phyloP scores from a whole-genome alignment of 2,888 invertebrate genomes.

The Idaea aversata region DNA sequence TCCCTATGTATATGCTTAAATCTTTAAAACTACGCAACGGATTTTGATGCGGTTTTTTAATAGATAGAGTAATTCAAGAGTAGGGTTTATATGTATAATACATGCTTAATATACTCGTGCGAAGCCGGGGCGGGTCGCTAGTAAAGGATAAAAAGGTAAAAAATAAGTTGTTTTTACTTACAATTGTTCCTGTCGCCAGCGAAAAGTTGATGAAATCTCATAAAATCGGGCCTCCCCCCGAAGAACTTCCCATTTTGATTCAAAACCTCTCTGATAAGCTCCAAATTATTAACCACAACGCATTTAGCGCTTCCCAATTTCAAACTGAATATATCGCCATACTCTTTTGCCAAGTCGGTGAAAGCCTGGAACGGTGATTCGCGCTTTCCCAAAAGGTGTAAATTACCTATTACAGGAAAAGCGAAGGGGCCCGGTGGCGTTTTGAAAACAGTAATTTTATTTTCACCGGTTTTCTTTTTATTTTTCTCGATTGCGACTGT shows the following conservation, averaged over 20 bases:
- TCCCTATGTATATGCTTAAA: too few species aligned
- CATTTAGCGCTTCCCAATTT: constrained; percentile 85
- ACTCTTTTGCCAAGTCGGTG: constrained; percentile 83
- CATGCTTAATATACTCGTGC: too few species aligned
- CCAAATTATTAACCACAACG: constrained; percentile 87
- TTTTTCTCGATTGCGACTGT: constrained; percentile 42
- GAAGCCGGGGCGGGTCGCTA: too few species aligned
- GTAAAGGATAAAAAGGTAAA: neutral
- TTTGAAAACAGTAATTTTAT: constrained; percentile 40
- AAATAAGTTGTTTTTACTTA: constrained; percentile 76
- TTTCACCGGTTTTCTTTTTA: constrained; percentile 43
- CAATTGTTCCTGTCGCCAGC: constrained; percentile 93
- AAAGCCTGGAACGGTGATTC: constrained; percentile 87
- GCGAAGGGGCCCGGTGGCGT: constrained; percentile 84
- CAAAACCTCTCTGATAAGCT: constrained; percentile 86
- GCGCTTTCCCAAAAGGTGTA: constrained; percentile 83
- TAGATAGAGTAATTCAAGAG: too few species aligned
- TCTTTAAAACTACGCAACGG: too few species aligned
- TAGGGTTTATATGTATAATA: too few species aligned
- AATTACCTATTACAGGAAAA: constrained; percentile 84
- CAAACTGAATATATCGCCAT: constrained; percentile 87
- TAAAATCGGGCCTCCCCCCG: constrained; percentile 90
- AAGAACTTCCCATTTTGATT: constrained; percentile 90
- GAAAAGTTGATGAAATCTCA: constrained; percentile 89
- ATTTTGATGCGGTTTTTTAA: too few species aligned